Evolutionary conservation across 2,888 invertebrate genomes (phyloP), one percentile per base, ranked within the genome.

Genomic region (Meliscaeva auricollis): DNA sequence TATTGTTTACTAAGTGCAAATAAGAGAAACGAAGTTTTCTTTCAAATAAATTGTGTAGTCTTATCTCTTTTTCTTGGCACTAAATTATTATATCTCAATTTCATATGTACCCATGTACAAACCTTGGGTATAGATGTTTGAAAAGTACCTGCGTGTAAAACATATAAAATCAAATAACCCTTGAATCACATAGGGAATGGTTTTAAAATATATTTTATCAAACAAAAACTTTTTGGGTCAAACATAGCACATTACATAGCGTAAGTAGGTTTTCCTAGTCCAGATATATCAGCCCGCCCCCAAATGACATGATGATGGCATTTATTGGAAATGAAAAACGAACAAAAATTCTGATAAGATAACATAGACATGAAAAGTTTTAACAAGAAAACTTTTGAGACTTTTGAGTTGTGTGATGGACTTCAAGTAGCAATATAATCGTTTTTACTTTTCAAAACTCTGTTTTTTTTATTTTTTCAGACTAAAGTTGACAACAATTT

Each of bases 381-480:
- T 82, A 82, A 82, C 77, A 82, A 73, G 82, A 82, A 77, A 82
- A 82, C 77, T 82, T 82, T 77, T 58, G 58, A 72, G 82, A 58
- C 72, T 82, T 82, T 77, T 58, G 58, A 72, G 82, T 50, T 66
- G 77, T 66, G 48, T 66, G 82, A 77, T 77, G 77, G 82, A 77
- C 82, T 82, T 82, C 66, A 60, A 78, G 82, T 52, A 73, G 72
- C 82, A 82, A 82, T 82, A 58, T 52, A 66, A 66, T 66, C 66
- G 66, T 64, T 50, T 64, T 60, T 22, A 1, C 26, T 44, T 62
- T 72, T 78, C 8, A 3, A 38, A 38, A 11, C 13, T 38, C 38
- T 60, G 9, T 20, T 20, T n/a, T 20, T 48, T 0, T 48, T 7
- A 3, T 48, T 20, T 20, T 20, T 20, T 1, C 13, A 17, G 35